Evolutionary conservation across 2,113 vertebrate species (phyloP).

Genomic region (Lepus europaeus): DNA sequence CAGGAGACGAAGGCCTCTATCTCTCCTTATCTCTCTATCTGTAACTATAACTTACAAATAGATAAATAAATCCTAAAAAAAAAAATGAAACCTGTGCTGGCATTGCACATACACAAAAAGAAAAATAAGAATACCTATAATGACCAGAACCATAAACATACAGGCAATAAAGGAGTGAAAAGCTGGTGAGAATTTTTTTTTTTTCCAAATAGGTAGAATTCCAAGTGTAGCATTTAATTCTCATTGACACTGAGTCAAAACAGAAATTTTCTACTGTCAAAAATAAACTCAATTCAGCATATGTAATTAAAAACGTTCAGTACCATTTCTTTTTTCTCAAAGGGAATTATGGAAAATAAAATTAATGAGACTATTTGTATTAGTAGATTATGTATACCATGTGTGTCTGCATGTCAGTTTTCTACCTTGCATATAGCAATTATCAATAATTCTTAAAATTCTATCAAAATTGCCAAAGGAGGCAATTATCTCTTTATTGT

Average conservation of each 20-base stretch:
- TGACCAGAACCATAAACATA: background rate
- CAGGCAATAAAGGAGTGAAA: background rate
- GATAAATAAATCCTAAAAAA: too few relatives aligned
- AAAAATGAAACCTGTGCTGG: too few relatives aligned
- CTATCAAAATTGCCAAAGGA: background rate
- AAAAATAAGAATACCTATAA: background rate
- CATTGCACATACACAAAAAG: too few relatives aligned
- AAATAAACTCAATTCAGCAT: background rate
- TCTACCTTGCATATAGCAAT: background rate
- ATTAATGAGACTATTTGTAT: background rate
- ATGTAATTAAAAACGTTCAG: background rate
- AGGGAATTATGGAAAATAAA: background rate
- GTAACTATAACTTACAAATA: too few relatives aligned
- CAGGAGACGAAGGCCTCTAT: too few relatives aligned
- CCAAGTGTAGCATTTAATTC: background rate
- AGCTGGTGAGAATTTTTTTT: background rate
- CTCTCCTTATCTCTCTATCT: too few relatives aligned
- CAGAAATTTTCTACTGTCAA: slow-evolving; percentile 35
- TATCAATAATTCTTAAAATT: background rate
- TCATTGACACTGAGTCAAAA: background rate
- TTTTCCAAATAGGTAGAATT: background rate
- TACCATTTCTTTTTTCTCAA: background rate
- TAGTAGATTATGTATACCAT: background rate
- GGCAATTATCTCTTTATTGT: background rate
- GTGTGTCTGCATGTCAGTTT: background rate